phyloP scores from a whole-genome alignment of 2,113 vertebrate species.

The Aix galericulata region DNA sequence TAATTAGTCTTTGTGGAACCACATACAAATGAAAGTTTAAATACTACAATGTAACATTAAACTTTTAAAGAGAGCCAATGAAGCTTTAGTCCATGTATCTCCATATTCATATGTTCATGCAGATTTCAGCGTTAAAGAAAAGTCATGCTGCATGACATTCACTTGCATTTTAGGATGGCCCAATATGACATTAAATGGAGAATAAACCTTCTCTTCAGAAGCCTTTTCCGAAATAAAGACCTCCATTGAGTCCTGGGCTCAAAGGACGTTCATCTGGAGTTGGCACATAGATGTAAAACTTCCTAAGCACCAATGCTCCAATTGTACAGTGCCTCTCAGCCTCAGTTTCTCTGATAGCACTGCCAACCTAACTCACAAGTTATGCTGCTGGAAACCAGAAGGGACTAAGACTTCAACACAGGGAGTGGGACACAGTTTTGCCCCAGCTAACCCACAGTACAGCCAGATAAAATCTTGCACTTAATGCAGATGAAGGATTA shows the following conservation, averaged over 20 bases:
- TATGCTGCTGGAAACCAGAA: background rate
- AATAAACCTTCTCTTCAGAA: background rate
- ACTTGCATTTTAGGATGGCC: background rate
- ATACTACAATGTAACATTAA: slow-evolving; percentile 37
- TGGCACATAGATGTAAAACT: background rate
- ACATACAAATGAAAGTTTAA: slow-evolving; percentile 46
- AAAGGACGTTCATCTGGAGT: background rate
- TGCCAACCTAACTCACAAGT: background rate
- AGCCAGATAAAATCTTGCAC: background rate
- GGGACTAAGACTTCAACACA: background rate
- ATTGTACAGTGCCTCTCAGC: background rate
- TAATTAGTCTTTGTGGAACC: background rate
- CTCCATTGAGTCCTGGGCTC: background rate
- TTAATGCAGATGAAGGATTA: background rate
- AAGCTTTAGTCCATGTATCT: background rate
- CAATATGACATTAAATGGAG: background rate
- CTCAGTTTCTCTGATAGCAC: background rate
- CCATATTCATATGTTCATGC: background rate
- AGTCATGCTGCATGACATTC: background rate
- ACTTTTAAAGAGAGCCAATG: slow-evolving; percentile 9
- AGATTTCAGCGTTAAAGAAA: background rate
- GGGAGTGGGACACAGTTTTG: background rate
- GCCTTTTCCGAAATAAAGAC: background rate
- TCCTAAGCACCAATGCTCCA: background rate
- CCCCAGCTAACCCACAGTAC: background rate